Evolutionary conservation across 2,113 vertebrate species (phyloP).

Genomic region (Addax nasomaculatus): DNA sequence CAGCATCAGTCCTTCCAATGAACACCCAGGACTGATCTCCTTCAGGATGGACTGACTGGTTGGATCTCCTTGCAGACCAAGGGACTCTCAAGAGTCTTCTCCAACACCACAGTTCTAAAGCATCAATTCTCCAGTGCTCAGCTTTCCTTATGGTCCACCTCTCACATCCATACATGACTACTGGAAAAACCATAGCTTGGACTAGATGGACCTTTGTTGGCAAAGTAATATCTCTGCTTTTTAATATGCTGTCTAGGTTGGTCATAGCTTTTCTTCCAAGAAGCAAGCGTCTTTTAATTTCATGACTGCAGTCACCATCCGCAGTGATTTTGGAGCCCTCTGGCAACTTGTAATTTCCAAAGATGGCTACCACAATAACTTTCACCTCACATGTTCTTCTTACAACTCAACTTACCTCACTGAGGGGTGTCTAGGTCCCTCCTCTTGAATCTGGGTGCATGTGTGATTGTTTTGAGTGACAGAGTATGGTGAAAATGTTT

Average conservation of each 20-base stretch:
- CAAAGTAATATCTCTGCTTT: not conserved
- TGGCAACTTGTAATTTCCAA: not conserved
- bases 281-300: not conserved
- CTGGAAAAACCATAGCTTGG: not conserved
- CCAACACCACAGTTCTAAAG: not conserved
- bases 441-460: not conserved
- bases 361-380: not conserved
- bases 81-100: not conserved
- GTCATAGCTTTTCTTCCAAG: not conserved
- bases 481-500: not conserved
- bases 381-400: not conserved
- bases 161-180: not conserved
- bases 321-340: not conserved
- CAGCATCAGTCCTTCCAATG: not conserved
- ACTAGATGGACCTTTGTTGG: not conserved
- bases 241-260: not conserved
- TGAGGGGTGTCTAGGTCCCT: not conserved
- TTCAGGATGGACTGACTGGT: not conserved
- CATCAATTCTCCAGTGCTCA: not conserved
- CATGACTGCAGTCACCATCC: not conserved
- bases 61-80: not conserved
- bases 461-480: not conserved
- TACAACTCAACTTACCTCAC: not conserved
- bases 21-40: not conserved
- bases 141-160: not conserved